phyloP scores from a whole-genome alignment of 2,888 invertebrate genomes.

The Drosophila kambysellisi region DNA sequence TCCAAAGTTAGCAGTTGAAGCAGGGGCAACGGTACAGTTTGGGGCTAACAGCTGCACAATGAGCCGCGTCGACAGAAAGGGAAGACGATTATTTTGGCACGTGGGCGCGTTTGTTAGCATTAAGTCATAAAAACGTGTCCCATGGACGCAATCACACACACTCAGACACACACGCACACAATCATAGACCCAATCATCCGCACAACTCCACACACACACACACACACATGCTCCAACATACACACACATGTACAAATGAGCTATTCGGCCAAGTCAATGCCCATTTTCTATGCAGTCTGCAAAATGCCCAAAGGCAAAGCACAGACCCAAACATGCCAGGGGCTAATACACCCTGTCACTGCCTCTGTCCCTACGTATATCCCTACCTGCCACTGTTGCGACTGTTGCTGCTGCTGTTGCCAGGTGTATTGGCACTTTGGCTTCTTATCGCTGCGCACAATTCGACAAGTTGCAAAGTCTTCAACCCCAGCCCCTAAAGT shows the following conservation, averaged over 20 bases:
- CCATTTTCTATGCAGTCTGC: constrained; percentile 63
- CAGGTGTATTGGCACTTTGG: constrained; percentile 69
- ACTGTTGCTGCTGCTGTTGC: constrained; percentile 16
- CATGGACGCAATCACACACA: constrained; percentile 55
- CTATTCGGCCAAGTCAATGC: constrained; percentile 47
- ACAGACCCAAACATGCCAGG: constrained; percentile 43
- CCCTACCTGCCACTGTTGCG: neutral
- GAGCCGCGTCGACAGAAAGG: constrained; percentile 78
- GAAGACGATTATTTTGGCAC: constrained; percentile 81
- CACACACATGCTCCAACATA: constrained; percentile 3
- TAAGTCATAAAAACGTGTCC: constrained; percentile 81
- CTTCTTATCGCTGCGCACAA: constrained; percentile 72
- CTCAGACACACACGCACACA: constrained; percentile 12
- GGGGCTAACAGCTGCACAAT: constrained; percentile 67
- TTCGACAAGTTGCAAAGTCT: constrained; percentile 71
- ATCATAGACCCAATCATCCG: neutral
- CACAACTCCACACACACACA: constrained; percentile 7
- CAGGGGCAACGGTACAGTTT: neutral
- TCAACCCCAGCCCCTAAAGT: neutral
- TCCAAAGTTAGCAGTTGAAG: constrained; percentile 22
- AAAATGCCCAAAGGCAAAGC: constrained; percentile 54
- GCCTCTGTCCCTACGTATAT: neutral
- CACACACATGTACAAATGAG: constrained; percentile 41
- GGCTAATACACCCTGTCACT: constrained; percentile 11
- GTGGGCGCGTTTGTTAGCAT: constrained; percentile 81